Percentiles rank a stretch among this genome's conserved stretches.
Evolutionary conservation across 2,113 vertebrate genomes (phyloP).

Genomic region (Antigone vipio): DNA sequence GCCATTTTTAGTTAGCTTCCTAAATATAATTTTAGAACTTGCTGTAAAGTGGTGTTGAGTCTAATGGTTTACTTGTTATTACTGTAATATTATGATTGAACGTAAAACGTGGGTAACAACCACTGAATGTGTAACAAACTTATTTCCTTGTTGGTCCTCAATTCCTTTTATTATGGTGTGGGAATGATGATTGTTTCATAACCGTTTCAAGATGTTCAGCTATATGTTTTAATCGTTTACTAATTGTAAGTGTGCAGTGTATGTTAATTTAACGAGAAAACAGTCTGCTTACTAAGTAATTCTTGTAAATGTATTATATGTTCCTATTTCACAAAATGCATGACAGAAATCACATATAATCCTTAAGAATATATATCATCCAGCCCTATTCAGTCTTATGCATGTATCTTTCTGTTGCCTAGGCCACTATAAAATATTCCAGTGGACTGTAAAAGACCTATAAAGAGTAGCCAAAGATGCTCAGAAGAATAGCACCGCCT

Average conservation of each 20-base stretch:
- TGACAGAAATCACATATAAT: background rate
- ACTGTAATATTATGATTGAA: background rate
- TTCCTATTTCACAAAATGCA: constrained; percentile 26
- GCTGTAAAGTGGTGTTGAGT: constrained; percentile 20
- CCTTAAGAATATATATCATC: background rate
- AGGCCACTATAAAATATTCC: background rate
- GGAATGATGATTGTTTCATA: constrained; percentile 24
- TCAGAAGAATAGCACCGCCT: background rate
- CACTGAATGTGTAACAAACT: constrained; percentile 1
- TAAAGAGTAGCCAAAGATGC: background rate
- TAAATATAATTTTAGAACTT: background rate
- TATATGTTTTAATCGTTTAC: constrained; percentile 36
- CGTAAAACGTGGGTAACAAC: background rate
- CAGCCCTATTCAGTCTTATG: background rate
- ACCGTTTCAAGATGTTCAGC: background rate
- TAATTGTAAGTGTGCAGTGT: constrained; percentile 32
- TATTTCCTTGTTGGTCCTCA: constrained; percentile 13
- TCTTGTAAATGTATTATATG: constrained; percentile 23
- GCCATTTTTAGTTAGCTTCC: background rate
- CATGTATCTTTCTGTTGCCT: background rate
- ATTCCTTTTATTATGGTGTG: constrained; percentile 5
- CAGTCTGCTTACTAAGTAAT: constrained; percentile 38
- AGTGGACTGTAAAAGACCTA: background rate
- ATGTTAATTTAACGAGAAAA: constrained; percentile 30
- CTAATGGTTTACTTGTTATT: background rate